A percentile compares a stretch with the other conserved stretches of the same genome.
These are phyloP conservation scores for Mimachlamys varia DNA, from an alignment of 2,888 invertebrate genomes.

Conservation along the genomic window DNA sequence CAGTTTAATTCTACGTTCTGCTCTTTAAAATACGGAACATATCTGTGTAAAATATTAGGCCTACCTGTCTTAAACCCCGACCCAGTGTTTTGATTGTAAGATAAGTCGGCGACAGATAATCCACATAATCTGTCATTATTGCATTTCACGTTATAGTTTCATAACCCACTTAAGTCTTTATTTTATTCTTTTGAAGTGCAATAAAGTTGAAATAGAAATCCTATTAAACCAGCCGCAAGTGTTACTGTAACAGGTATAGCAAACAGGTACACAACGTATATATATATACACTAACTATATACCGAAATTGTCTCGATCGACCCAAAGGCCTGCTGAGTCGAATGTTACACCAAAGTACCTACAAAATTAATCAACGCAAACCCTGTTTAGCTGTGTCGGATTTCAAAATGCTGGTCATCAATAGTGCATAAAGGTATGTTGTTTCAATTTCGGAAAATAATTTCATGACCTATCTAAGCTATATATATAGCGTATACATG, in stretches of 20 bases:
- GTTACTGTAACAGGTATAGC: constrained; percentile 8
- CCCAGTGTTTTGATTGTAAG: not conserved
- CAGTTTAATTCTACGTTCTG: too few species aligned
- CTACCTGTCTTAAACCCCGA: not conserved
- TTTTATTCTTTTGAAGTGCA: not conserved
- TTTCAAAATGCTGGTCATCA: not conserved
- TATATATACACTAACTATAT: not conserved
- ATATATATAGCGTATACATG: not conserved
- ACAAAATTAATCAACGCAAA: not conserved
- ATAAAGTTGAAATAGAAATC: not conserved
- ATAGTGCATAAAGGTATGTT: not conserved
- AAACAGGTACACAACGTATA: not conserved
- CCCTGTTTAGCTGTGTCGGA: not conserved
- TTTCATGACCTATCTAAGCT: not conserved
- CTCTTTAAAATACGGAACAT: too few species aligned
- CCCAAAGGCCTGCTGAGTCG: constrained; percentile 12
- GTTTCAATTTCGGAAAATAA: constrained; percentile 17
- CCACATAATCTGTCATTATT: not conserved
- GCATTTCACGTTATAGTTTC: constrained; percentile 20
- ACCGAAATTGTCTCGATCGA: not conserved
- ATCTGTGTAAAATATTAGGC: too few species aligned
- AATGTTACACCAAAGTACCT: not conserved
- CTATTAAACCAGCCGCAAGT: not conserved
- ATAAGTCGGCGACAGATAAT: not conserved
- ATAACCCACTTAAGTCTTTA: not conserved